Conservation (phyloP, 2,888 invertebrate species). For the Epinotia ramella region DNA sequence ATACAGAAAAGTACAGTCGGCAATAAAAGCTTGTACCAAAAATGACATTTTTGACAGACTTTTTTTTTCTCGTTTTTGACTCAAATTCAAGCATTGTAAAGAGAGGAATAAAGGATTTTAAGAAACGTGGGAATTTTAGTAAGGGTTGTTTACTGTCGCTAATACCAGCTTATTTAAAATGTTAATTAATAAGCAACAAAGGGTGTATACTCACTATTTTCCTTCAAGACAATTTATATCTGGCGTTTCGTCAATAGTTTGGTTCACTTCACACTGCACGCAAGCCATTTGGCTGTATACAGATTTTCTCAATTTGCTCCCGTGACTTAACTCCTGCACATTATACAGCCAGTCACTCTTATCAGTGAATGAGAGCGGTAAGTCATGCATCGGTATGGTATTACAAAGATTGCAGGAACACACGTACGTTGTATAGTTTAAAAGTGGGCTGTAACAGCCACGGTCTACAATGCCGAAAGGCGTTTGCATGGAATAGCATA, state of each 20-base stretch:
- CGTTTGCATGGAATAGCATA: conserved; percentile 73
- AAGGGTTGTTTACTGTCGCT: too few species aligned
- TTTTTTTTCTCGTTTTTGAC: too few species aligned
- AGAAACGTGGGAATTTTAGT: too few species aligned
- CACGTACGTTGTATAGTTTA: conserved; percentile 67
- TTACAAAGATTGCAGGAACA: conserved; percentile 78
- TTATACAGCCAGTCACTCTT: conserved; percentile 70
- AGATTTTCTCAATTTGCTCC: conserved; percentile 65
- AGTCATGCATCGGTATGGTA: conserved; percentile 68
- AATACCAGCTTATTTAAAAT: too few species aligned
- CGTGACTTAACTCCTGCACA: conserved; percentile 68
- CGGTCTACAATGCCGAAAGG: conserved; percentile 75
- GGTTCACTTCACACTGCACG: conserved; percentile 70
- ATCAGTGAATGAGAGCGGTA: conserved; percentile 68
- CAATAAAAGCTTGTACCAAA: too few species aligned
- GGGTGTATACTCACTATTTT: conserved; percentile 63
- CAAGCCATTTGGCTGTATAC: conserved; percentile 72
- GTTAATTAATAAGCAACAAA: background rate
- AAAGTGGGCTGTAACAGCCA: conserved; percentile 70
- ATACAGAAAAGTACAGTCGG: too few species aligned
- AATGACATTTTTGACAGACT: too few species aligned
- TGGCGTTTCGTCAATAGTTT: conserved; percentile 52
- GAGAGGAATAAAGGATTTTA: too few species aligned
- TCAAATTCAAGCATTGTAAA: too few species aligned
- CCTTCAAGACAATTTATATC: conserved; percentile 68